Evolutionary conservation across 2,113 vertebrate species (phyloP).

Genomic region (Empidonax traillii): DNA sequence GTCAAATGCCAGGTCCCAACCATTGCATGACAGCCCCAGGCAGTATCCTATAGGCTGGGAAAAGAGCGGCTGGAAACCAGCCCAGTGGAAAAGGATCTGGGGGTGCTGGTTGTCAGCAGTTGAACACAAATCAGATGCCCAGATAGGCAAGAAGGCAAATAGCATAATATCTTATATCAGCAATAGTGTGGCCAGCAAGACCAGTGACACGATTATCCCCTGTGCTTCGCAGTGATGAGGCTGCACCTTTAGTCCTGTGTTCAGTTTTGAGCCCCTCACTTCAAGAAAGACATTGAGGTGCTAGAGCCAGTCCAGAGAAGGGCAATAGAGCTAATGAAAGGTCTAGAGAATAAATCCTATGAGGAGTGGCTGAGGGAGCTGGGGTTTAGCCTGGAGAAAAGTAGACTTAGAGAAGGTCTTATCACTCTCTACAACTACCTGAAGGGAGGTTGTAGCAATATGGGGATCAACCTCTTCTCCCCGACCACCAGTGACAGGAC

Average conservation of each 20-base stretch:
- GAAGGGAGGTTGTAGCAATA: not conserved
- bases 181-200: not conserved
- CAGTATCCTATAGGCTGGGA: not conserved
- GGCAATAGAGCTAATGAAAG: rapidly evolving
- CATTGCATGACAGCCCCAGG: not conserved
- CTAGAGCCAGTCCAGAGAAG: rapidly evolving
- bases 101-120: not conserved
- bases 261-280: not conserved
- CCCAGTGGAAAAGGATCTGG: not conserved
- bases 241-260: rapidly evolving
- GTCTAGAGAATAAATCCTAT: not conserved
- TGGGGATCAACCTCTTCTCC: no score
- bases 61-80: not conserved
- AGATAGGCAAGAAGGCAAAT: not conserved
- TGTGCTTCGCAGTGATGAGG: not conserved
- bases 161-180: not conserved
- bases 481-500: no score
- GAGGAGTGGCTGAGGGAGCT: not conserved
- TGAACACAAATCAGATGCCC: not conserved
- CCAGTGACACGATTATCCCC: rapidly evolving
- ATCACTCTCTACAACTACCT: not conserved
- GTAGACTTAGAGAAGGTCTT: not conserved
- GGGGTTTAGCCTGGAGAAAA: not conserved
- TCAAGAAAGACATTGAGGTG: not conserved
- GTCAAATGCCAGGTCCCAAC: rapidly evolving